Percentiles rank a stretch among this genome's conserved stretches.
These are phyloP conservation scores for Pachyrhynchus sulphureomaculatus DNA, from an alignment of 1,140 invertebrate genomes.

Conservation along the genomic window DNA sequence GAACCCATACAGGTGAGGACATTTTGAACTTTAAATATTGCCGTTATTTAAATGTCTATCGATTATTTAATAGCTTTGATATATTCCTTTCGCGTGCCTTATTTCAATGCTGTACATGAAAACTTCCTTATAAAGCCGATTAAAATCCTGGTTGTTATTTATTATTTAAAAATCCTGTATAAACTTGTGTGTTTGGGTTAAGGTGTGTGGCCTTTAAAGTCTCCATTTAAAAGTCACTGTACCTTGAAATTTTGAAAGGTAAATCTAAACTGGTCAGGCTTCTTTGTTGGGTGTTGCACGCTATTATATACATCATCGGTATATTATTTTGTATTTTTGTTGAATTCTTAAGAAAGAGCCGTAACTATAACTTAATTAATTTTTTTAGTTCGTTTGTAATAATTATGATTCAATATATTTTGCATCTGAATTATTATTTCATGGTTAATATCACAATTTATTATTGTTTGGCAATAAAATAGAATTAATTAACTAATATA, in stretches of 20 bases:
- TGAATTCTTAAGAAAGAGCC: no score
- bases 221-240: constrained; percentile 18
- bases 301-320: no score
- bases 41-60: constrained; percentile 31
- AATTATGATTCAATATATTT: no score
- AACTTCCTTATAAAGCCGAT: background rate
- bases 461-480: no score
- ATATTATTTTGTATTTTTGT: no score
- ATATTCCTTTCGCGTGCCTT: background rate
- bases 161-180: background rate
- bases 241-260: constrained; percentile 9
- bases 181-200: background rate
- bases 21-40: constrained; percentile 34
- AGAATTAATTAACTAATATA: no score
- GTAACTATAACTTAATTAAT: no score
- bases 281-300: constrained; percentile 29
- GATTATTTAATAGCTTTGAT: background rate
- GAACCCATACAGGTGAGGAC: constrained; percentile 74
- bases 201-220: constrained; percentile 12
- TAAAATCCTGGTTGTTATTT: background rate
- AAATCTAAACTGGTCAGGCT: constrained; percentile 1
- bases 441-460: no score
- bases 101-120: background rate
- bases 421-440: no score
- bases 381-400: no score